Conservation (phyloP, 2,888 invertebrate genomes). For the Stomorhina lunata region DNA sequence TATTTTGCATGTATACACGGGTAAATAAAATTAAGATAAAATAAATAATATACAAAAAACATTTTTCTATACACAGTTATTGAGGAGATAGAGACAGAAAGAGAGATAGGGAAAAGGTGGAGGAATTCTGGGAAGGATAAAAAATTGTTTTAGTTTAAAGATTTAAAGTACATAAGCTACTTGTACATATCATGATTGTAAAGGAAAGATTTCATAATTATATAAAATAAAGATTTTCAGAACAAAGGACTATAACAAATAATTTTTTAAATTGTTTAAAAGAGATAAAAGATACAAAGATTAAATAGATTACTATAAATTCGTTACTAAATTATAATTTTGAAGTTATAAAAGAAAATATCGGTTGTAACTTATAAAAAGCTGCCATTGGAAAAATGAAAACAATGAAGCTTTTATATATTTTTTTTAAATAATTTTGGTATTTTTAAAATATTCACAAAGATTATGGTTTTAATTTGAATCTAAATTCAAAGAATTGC, state of each 20-base stretch:
- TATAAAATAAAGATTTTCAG: background rate
- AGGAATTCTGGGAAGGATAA: background rate
- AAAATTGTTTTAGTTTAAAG: too few relatives aligned
- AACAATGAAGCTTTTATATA: conserved; percentile 21
- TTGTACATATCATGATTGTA: background rate
- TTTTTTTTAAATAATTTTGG: conserved; percentile 19
- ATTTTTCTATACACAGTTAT: conserved; percentile 56
- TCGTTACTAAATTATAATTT: conserved; percentile 31
- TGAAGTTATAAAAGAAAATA: background rate
- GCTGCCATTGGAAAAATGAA: conserved; percentile 47
- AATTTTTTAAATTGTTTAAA: conserved; percentile 8
- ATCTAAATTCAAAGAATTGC: conserved; percentile 52
- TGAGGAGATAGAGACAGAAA: background rate
- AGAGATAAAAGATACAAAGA: conserved; percentile 13
- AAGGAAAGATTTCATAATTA: background rate
- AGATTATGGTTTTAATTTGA: conserved; percentile 35
- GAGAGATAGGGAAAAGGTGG: background rate
- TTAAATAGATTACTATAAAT: conserved; percentile 18
- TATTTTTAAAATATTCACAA: conserved; percentile 44
- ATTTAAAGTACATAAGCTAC: conserved; percentile 6
- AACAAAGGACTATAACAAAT: conserved; percentile 24
- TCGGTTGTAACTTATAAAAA: conserved; percentile 34
- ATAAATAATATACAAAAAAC: conserved; percentile 64
- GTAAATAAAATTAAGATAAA: conserved; percentile 48
- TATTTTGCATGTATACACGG: conserved; percentile 5